Conservation (phyloP, 2,113 vertebrate species). For the Aegotheles bennettii region DNA sequence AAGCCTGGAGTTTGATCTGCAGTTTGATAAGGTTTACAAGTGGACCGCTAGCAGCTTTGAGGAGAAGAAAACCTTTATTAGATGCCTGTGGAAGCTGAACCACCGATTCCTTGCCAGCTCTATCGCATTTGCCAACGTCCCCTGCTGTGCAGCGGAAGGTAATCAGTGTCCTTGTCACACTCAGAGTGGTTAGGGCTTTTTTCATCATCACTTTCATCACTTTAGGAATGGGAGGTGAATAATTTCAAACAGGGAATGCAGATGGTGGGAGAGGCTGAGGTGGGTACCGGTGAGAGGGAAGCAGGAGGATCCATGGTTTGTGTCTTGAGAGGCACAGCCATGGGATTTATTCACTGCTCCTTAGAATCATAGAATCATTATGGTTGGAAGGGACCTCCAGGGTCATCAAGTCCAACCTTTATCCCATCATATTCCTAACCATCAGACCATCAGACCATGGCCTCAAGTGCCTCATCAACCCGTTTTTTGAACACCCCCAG, state of each 20-base stretch:
- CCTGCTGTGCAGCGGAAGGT: not conserved
- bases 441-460: too few species aligned
- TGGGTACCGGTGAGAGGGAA: not conserved
- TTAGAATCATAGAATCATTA: too few species aligned
- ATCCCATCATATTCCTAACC: too few species aligned
- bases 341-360: not conserved
- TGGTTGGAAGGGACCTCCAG: too few species aligned
- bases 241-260: not conserved
- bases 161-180: not conserved
- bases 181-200: fast-evolving
- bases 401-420: too few species aligned
- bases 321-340: not conserved
- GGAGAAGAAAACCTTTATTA: conserved; percentile 25
- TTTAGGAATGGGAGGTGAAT: not conserved
- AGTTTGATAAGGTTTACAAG: conserved; percentile 40
- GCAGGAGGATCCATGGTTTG: not conserved
- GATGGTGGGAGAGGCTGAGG: not conserved
- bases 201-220: fast-evolving
- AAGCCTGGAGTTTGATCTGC: conserved; percentile 41
- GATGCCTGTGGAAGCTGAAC: conserved; percentile 45
- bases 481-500: too few species aligned
- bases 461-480: too few species aligned
- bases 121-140: not conserved
- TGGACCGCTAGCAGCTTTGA: not conserved
- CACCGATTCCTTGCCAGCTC: not conserved